Conservation (phyloP, 2,797 vertebrate genomes). For the Etheostoma nigrum region DNA sequence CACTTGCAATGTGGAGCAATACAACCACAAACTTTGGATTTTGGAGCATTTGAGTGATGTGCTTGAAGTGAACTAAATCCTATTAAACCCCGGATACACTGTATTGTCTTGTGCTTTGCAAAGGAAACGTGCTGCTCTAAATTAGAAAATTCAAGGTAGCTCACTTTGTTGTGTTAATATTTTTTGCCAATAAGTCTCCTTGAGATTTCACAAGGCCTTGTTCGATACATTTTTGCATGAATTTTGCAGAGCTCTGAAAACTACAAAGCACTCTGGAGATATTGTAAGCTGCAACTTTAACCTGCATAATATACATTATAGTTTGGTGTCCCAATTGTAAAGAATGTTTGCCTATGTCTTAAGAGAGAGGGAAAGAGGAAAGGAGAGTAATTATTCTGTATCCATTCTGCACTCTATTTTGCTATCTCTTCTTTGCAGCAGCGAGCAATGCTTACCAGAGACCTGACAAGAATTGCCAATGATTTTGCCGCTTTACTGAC, state of each 20-base stretch:
- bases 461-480: slow-evolving; percentile 87
- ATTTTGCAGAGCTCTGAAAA: slow-evolving; percentile 28
- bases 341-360: slow-evolving; percentile 50
- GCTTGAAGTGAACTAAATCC: slow-evolving; percentile 84
- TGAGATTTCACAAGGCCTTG: slow-evolving; percentile 32
- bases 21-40: slow-evolving; percentile 74
- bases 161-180: slow-evolving; percentile 68
- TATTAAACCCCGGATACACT: slow-evolving; percentile 74
- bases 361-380: slow-evolving; percentile 56
- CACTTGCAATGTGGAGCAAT: slow-evolving; percentile 76
- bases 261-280: slow-evolving; percentile 31
- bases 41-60: slow-evolving; percentile 62
- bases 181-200: slow-evolving; percentile 46
- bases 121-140: slow-evolving; percentile 64
- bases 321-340: slow-evolving; percentile 31
- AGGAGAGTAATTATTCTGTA: slow-evolving; percentile 83
- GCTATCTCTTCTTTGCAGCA: slow-evolving; percentile 86
- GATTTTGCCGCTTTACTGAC: slow-evolving; percentile 81
- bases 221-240: slow-evolving; percentile 9
- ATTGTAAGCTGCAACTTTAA: slow-evolving; percentile 53
- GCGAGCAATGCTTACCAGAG: slow-evolving; percentile 79
- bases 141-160: slow-evolving; percentile 72
- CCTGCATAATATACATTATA: slow-evolving; percentile 50
- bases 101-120: slow-evolving; percentile 74
- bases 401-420: slow-evolving; percentile 80